phyloP scores from a whole-genome alignment of 2,888 invertebrate species.

The Caenorhabditis wallacei region DNA sequence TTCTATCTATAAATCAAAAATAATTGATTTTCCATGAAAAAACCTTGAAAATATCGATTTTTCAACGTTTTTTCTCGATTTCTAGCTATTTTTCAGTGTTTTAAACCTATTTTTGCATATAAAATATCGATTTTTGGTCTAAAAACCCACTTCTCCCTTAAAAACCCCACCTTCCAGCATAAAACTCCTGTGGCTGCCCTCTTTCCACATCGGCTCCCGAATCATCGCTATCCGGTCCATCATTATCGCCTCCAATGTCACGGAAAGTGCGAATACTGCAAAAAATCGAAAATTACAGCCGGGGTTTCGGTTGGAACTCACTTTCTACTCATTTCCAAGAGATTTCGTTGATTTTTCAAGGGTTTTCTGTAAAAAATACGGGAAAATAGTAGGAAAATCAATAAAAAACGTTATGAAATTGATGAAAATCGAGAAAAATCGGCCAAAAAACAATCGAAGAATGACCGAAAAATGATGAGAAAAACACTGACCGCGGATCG shows the following conservation, averaged over 20 bases:
- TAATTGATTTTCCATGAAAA: too few species aligned
- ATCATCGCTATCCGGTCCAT: constrained; percentile 56
- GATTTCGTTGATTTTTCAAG: constrained; percentile 5
- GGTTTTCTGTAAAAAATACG: neutral
- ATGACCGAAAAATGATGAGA: constrained; percentile 19
- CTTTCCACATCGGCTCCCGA: constrained; percentile 54
- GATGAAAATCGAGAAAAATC: neutral
- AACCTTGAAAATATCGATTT: too few species aligned
- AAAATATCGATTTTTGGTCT: neutral
- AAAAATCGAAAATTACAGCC: neutral
- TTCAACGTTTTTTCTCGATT: too few species aligned
- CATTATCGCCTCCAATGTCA: constrained; percentile 52
- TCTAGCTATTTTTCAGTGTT: neutral
- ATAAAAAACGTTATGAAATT: neutral
- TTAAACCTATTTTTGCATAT: constrained; percentile 3
- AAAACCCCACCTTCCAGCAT: constrained; percentile 75
- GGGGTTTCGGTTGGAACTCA: constrained; percentile 50
- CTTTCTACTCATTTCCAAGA: constrained; percentile 71
- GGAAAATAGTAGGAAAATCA: constrained; percentile 1
- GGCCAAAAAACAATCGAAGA: constrained; percentile 1
- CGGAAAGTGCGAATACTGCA: constrained; percentile 70
- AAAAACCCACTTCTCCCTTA: neutral
- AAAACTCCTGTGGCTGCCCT: constrained; percentile 75
- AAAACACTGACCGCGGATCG: constrained; percentile 11
- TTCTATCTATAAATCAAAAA: too few species aligned